These are phyloP conservation scores for Neolamprologus hecqui DNA, from an alignment of 2,113 vertebrate species.

Conservation along the genomic window DNA sequence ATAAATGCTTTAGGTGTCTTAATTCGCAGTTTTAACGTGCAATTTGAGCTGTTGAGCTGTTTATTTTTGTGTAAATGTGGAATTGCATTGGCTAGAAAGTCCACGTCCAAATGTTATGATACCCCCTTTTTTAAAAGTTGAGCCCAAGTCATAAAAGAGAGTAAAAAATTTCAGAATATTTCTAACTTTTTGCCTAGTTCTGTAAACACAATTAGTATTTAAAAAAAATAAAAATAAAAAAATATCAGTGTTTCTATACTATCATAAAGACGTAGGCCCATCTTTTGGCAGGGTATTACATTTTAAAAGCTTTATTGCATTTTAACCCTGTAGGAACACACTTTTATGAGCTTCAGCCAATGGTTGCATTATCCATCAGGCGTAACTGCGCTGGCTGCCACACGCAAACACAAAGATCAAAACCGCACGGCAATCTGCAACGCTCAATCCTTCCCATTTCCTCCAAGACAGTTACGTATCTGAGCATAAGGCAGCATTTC, in stretches of 20 bases:
- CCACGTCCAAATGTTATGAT: neutral
- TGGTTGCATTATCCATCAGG: constrained; percentile 19
- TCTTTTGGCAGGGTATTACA: neutral
- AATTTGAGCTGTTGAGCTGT: neutral
- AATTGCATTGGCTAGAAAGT: neutral
- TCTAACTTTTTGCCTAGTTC: neutral
- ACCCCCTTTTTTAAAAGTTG: neutral
- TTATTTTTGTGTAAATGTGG: neutral
- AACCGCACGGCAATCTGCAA: constrained; percentile 26
- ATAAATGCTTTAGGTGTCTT: neutral
- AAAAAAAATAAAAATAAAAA: neutral
- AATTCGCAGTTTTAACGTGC: neutral
- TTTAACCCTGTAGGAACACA: constrained; percentile 29
- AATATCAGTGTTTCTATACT: neutral
- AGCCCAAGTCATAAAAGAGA: neutral
- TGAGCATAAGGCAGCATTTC: constrained; percentile 88
- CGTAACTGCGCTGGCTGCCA: neutral
- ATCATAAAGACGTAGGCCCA: neutral
- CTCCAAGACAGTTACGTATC: constrained; percentile 79
- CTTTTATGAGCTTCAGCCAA: constrained; percentile 27
- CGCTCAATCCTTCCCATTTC: constrained; percentile 55
- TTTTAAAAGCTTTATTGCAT: constrained; percentile 23
- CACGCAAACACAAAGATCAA: constrained; percentile 10
- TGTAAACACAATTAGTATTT: neutral
- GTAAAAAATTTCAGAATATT: neutral